Conservation (phyloP, 2,888 invertebrate species). For the Polymixis lichenea region DNA sequence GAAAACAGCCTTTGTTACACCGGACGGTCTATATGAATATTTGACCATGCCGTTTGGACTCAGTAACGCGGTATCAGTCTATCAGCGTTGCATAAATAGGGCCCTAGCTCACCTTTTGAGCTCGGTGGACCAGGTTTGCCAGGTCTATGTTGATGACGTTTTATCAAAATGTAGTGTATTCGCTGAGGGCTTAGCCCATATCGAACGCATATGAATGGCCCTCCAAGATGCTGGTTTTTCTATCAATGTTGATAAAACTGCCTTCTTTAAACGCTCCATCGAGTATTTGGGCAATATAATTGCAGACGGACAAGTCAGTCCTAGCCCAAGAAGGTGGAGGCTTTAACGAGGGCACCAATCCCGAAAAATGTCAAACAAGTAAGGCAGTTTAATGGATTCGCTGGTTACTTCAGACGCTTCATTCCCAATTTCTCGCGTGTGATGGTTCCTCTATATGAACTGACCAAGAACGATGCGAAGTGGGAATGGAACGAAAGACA, state of each 20-base stretch:
- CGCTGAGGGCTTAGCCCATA: background rate
- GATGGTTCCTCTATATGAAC: slow-evolving; percentile 15
- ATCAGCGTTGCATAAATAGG: slow-evolving; percentile 27
- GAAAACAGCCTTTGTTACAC: slow-evolving; percentile 7
- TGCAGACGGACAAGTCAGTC: slow-evolving; percentile 18
- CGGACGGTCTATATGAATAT: slow-evolving; percentile 22
- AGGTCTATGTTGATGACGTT: slow-evolving; percentile 33
- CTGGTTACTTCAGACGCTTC: slow-evolving; percentile 24
- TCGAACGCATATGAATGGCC: slow-evolving; percentile 4
- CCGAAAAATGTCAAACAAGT: slow-evolving; percentile 26
- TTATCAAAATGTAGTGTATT: slow-evolving; percentile 6
- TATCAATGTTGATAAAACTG: slow-evolving; percentile 13
- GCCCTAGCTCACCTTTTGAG: slow-evolving; percentile 11
- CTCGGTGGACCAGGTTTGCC: slow-evolving; percentile 2
- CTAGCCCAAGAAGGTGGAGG: slow-evolving; percentile 7
- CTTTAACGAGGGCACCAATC: slow-evolving; percentile 14
- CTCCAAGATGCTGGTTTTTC: slow-evolving; percentile 14
- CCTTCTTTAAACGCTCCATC: slow-evolving; percentile 21
- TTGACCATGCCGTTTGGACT: slow-evolving; percentile 29
- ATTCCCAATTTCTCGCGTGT: slow-evolving; percentile 17
- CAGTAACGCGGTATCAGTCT: slow-evolving; percentile 23
- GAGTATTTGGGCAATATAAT: slow-evolving; percentile 29
- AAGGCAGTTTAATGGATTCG: slow-evolving; percentile 22
- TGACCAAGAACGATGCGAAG: slow-evolving; percentile 11
- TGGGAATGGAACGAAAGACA: slow-evolving; percentile 6